These are phyloP conservation scores for Sylvilagus bachmani DNA, from an alignment of 2,113 vertebrate species.

Conservation along the genomic window DNA sequence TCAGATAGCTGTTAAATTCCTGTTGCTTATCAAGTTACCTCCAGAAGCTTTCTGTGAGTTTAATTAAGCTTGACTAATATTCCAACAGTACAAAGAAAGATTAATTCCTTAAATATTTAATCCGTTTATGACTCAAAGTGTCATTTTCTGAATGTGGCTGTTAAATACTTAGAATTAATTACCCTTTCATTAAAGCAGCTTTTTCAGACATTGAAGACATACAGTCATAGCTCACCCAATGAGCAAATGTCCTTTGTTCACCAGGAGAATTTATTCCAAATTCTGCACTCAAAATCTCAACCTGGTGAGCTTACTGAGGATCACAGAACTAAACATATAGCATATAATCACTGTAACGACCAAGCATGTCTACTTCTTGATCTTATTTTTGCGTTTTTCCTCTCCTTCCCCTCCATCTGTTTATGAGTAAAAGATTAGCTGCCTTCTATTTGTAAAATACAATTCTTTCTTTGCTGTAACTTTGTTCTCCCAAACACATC, in stretches of 20 bases:
- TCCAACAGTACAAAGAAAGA: conserved; percentile 64
- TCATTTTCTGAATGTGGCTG: conserved; percentile 65
- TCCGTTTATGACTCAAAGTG: conserved; percentile 70
- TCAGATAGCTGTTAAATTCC: neutral
- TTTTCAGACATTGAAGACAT: conserved; percentile 56
- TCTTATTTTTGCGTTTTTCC: neutral
- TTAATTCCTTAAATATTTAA: conserved; percentile 81
- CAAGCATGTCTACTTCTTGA: neutral
- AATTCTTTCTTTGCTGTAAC: neutral
- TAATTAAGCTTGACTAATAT: conserved; percentile 77
- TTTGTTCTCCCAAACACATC: neutral
- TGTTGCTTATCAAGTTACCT: conserved; percentile 69
- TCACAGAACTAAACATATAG: neutral
- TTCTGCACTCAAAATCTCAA: neutral
- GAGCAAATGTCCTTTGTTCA: neutral
- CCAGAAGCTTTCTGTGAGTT: conserved; percentile 67
- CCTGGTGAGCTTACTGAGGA: neutral
- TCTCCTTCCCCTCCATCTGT: neutral
- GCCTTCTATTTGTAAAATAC: neutral
- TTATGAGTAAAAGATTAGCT: neutral
- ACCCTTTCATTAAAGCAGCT: conserved; percentile 54
- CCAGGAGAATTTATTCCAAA: conserved; percentile 30
- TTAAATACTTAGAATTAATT: conserved; percentile 73
- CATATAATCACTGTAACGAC: fast-evolving
- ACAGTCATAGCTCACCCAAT: conserved; percentile 41